Evolutionary conservation across 2,888 invertebrate genomes (phyloP), one percentile per base, ranked within the genome.

Genomic region (Noctua janthina): DNA sequence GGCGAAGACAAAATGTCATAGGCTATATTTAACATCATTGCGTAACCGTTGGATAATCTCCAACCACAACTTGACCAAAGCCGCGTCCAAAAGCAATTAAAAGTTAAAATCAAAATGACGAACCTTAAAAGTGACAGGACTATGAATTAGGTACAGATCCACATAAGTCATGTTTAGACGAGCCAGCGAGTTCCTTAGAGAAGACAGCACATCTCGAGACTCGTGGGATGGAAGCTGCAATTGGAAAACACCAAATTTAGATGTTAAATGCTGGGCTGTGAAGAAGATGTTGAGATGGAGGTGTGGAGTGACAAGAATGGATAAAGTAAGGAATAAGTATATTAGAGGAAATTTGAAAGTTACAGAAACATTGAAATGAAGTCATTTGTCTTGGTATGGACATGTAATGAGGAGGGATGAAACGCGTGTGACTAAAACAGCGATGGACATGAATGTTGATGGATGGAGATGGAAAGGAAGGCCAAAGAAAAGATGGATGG

Each of bases 71-170:
- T 0, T 17, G 54, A 54, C 23, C 23, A 8, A 54, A 54, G 51
- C 0, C 20, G 54, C 20, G 54, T 20, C n/a, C n/a, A n/a, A 59
- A 59, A 59, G 56, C 49, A 20, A 29, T 10, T 11, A 46, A 46
- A 11, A 46, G 7, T 15, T 49, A 49, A 15, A 76, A 56, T 68
- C 17, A 39, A 39, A n/a, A 39, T 0, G 4, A 72, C 92, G 88
- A 88, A 96, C 96, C 90, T 91, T 95, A 6, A 92, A 93, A 4
- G 95, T 90, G 0, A 96, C 91, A 0, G 97, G 97, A 91, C 94
- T 97, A 88, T 97, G 97, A 23, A 97, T 97, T 17, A 97, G 91
- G 86, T 97, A 97, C 3, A 97, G 90, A 82, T 97, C 97, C 0
- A 97, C 94, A 79, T 97, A 97, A 0, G 95, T 94, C 86, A 97